Evolutionary conservation across 2,113 vertebrate genomes (phyloP).

Genomic region (Ammospiza nelsoni): DNA sequence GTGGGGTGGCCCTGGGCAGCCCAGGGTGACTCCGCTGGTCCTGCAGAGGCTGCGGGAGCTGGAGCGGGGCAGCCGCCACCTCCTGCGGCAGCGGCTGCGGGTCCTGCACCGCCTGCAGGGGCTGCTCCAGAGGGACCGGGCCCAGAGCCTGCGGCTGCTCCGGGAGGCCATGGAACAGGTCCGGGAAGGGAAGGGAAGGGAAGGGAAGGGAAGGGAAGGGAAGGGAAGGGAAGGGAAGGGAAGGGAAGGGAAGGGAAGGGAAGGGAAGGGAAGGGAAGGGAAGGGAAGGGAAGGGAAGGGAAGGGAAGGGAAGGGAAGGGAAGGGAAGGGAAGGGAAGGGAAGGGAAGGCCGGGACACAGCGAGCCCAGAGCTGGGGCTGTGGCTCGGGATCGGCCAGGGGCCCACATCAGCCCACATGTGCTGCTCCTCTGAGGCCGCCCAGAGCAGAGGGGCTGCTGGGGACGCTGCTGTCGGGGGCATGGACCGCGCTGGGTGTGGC

Average conservation of each 20-base stretch:
- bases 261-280: too few relatives aligned
- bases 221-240: too few relatives aligned
- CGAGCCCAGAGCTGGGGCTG: background rate
- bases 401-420: background rate
- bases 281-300: background rate
- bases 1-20: fast-evolving
- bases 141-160: conserved; percentile 43
- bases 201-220: too few relatives aligned
- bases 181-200: background rate
- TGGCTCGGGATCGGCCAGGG: background rate
- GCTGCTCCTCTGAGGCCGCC: background rate
- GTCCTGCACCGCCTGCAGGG: conserved; percentile 31
- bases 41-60: conserved; percentile 71
- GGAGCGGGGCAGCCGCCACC: conserved; percentile 33
- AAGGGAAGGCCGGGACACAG: too few relatives aligned
- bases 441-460: background rate
- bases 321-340: too few relatives aligned
- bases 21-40: background rate
- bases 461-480: background rate
- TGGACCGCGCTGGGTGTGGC: background rate
- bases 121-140: conserved; percentile 71
- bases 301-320: too few relatives aligned
- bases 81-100: conserved; percentile 64
- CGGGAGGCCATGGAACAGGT: conserved; percentile 71
- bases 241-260: too few relatives aligned